Conservation (phyloP, 23 tunicate species). For the Styela clava region DNA sequence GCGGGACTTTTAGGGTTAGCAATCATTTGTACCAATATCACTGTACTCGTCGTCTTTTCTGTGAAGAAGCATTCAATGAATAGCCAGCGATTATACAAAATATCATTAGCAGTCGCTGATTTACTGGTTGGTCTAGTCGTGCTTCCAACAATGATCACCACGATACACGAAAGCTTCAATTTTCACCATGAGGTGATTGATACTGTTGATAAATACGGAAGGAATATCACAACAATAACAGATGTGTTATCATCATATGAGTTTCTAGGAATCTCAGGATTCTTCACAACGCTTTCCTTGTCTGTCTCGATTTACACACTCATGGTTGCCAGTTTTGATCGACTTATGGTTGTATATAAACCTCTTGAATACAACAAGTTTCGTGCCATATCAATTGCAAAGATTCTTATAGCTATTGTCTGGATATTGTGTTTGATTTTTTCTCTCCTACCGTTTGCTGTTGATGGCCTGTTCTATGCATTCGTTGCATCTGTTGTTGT, state of each 20-base stretch:
- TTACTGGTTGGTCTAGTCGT: background rate
- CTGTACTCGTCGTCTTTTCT: background rate
- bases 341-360: conserved; percentile 27
- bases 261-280: conserved; percentile 28
- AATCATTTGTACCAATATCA: background rate
- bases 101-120: conserved; percentile 1
- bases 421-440: conserved; percentile 23
- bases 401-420: background rate
- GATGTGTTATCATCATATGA: background rate
- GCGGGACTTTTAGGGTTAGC: background rate
- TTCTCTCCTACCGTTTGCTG: conserved; percentile 4
- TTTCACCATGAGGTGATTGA: background rate
- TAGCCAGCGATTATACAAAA: conserved; percentile 6
- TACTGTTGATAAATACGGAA: background rate
- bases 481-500: conserved; percentile 36
- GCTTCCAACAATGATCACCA: background rate
- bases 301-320: conserved; percentile 41
- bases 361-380: conserved; percentile 25
- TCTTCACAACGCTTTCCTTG: conserved; percentile 45
- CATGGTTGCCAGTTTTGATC: conserved; percentile 41
- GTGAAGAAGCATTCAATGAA: background rate
- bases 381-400: background rate
- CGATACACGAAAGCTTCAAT: background rate
- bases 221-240: background rate
- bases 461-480: conserved; percentile 12